Percentiles rank a stretch among this genome's conserved stretches.
Evolutionary conservation across 2,888 invertebrate genomes (phyloP).

Genomic region (Plebejus melissa): DNA sequence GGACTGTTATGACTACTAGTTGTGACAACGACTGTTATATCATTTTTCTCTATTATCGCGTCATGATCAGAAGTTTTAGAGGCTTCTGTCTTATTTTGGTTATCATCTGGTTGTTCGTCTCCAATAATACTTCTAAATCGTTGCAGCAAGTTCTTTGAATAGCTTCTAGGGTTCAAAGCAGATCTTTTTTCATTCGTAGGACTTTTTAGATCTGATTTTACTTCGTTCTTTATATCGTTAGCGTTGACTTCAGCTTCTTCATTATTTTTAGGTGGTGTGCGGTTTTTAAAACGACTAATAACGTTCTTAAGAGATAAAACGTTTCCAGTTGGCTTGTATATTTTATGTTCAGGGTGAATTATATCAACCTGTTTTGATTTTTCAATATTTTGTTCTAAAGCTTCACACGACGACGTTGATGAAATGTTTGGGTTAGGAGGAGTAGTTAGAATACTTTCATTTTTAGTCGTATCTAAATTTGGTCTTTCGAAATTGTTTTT

Average conservation of each 20-base stretch:
- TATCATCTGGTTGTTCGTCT: slow-evolving; percentile 66
- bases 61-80: slow-evolving; percentile 40
- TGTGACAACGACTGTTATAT: slow-evolving; percentile 65
- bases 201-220: slow-evolving; percentile 62
- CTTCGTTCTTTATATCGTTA: slow-evolving; percentile 60
- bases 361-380: slow-evolving; percentile 68
- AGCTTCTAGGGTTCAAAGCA: slow-evolving; percentile 66
- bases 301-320: slow-evolving; percentile 78
- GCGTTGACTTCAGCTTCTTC: slow-evolving; percentile 66
- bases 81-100: slow-evolving; percentile 52
- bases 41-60: slow-evolving; percentile 47
- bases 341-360: slow-evolving; percentile 89
- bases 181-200: slow-evolving; percentile 65
- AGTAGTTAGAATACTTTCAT: slow-evolving; percentile 56
- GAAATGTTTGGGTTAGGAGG: slow-evolving; percentile 73
- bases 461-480: slow-evolving; percentile 59
- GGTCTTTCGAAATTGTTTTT: slow-evolving; percentile 69
- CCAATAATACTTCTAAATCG: slow-evolving; percentile 73
- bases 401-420: slow-evolving; percentile 77
- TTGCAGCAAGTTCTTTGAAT: slow-evolving; percentile 70
- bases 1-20: slow-evolving; percentile 58
- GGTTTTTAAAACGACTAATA: slow-evolving; percentile 73
- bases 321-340: slow-evolving; percentile 83
- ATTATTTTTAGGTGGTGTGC: slow-evolving; percentile 59
- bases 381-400: slow-evolving; percentile 66